phyloP scores from a whole-genome alignment of 2,113 vertebrate genomes.

The Anser brachyrhynchus region DNA sequence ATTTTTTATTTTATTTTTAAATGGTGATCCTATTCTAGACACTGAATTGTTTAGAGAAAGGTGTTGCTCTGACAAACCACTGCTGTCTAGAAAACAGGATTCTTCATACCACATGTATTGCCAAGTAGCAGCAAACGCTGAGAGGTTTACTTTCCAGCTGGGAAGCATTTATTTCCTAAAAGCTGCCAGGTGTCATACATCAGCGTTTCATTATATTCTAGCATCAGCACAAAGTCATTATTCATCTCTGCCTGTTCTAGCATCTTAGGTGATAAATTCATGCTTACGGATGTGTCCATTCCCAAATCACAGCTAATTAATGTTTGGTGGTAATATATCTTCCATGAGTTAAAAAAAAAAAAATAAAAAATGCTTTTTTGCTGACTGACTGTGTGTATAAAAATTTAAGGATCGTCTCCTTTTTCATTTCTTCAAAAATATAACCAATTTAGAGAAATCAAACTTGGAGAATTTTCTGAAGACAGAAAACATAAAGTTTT shows the following conservation, averaged over 20 bases:
- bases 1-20: not conserved
- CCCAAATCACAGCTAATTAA: not conserved
- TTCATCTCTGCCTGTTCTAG: not conserved
- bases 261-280: not conserved
- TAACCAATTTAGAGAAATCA: not conserved
- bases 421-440: not conserved
- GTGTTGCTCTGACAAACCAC: not conserved
- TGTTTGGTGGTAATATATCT: not conserved
- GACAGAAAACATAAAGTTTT: not conserved
- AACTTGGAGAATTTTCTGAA: not conserved
- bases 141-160: not conserved
- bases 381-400: not conserved
- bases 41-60: not conserved
- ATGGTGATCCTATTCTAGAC: not conserved
- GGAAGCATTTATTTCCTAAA: not conserved
- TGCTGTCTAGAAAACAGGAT: not conserved
- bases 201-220: not conserved
- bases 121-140: not conserved
- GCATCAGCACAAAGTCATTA: not conserved
- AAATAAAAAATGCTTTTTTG: not conserved
- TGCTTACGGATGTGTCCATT: not conserved
- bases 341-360: not conserved
- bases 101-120: not conserved
- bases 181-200: not conserved
- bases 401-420: not conserved